Evolutionary conservation across 23 tunicate genomes (phyloP).

Genomic region (Clavelina lepadiformis): DNA sequence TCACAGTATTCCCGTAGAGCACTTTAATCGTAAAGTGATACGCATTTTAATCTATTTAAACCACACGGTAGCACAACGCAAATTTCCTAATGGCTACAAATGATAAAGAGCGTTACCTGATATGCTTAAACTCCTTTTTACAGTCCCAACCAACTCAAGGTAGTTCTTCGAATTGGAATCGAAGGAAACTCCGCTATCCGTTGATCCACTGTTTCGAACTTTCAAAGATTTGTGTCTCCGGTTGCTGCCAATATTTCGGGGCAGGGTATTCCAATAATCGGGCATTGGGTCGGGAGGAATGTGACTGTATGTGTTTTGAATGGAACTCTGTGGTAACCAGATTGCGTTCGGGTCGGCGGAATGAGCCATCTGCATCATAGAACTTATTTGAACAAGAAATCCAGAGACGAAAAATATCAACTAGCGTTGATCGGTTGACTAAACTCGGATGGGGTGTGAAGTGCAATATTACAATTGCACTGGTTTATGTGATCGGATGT

Average conservation of each 20-base stretch:
- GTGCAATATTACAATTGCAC: too few relatives aligned
- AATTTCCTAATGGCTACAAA: too few relatives aligned
- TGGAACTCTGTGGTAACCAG: conserved; percentile 35
- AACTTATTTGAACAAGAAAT: too few relatives aligned
- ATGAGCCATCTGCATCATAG: conserved; percentile 28
- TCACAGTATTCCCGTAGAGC: too few relatives aligned
- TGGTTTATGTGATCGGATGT: too few relatives aligned
- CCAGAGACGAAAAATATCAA: too few relatives aligned
- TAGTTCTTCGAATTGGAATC: conserved; percentile 22
- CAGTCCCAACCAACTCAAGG: conserved; percentile 19
- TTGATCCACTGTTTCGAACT: conserved; percentile 12
- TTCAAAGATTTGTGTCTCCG: conserved; percentile 2
- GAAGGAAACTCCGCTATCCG: conserved; percentile 53
- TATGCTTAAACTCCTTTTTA: conserved; percentile 32
- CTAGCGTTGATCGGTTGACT: too few relatives aligned
- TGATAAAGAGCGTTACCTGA: too few relatives aligned
- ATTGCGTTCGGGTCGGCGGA: conserved; percentile 15
- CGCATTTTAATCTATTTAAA: too few relatives aligned
- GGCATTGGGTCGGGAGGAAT: conserved; percentile 30
- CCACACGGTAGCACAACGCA: too few relatives aligned
- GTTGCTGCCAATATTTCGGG: background rate
- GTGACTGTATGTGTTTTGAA: conserved; percentile 1
- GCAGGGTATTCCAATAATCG: conserved; percentile 30
- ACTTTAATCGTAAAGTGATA: too few relatives aligned
- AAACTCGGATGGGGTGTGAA: too few relatives aligned